phyloP scores from a whole-genome alignment of 2,888 invertebrate genomes.

The Glyphotaelius pellucidus region DNA sequence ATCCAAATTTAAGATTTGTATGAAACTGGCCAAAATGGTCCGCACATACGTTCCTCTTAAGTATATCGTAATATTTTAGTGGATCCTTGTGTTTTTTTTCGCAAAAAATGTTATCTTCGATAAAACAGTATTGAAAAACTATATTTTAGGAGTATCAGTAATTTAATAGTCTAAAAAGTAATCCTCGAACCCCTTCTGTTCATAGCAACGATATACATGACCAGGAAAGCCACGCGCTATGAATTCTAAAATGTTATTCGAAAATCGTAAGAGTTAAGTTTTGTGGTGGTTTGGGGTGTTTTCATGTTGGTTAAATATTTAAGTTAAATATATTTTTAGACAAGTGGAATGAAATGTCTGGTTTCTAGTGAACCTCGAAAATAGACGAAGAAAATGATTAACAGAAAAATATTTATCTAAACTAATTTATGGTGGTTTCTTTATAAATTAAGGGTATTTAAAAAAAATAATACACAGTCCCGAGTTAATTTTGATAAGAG shows the following conservation, averaged over 20 bases:
- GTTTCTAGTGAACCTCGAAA: not conserved
- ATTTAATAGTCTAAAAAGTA: not conserved
- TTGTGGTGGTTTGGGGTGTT: not conserved
- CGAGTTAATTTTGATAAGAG: not conserved
- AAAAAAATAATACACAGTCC: too few species aligned
- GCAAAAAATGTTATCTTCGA: too few species aligned
- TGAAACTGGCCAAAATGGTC: too few species aligned
- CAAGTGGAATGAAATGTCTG: not conserved
- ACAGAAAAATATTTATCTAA: too few species aligned
- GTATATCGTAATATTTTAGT: too few species aligned
- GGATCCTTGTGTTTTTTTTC: too few species aligned
- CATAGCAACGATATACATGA: not conserved
- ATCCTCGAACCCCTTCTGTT: not conserved
- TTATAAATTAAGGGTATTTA: not conserved
- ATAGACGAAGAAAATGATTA: too few species aligned
- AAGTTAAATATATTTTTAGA: not conserved
- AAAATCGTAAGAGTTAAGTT: not conserved
- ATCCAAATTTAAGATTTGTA: too few species aligned
- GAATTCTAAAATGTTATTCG: not conserved
- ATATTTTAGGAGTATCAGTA: not conserved
- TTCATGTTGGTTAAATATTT: too few species aligned
- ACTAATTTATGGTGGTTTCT: not conserved
- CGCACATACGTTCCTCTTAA: too few species aligned
- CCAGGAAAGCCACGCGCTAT: not conserved
- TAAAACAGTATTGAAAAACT: not conserved